A percentile compares a stretch with the other conserved stretches of the same genome.
phyloP scores from a whole-genome alignment of 2,888 invertebrate genomes.

The Zeuzera pyrina region DNA sequence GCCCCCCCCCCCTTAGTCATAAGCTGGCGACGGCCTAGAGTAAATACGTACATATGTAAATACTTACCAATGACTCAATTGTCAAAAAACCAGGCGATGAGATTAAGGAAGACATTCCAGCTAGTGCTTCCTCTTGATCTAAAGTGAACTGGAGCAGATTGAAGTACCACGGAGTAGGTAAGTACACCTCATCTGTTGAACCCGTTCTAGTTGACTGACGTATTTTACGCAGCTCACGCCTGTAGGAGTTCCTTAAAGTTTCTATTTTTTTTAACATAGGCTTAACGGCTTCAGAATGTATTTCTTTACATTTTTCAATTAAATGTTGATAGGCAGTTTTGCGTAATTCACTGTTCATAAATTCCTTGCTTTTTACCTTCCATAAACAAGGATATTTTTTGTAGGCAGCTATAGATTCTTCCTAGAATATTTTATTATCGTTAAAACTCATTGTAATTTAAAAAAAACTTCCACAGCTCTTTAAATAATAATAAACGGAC shows the following conservation, averaged over 20 bases:
- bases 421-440: no score
- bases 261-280: slow-evolving; percentile 1
- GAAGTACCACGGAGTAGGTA: slow-evolving; percentile 1
- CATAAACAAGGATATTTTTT: no score
- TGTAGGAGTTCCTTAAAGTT: slow-evolving; percentile 1
- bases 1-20: no score
- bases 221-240: slow-evolving; percentile 2
- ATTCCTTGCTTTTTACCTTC: no score
- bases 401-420: no score
- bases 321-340: no score
- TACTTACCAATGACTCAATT: slow-evolving; percentile 1
- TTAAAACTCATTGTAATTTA: no score
- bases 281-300: background rate
- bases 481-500: no score
- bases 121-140: slow-evolving; percentile 2
- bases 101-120: background rate
- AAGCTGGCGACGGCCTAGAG: no score
- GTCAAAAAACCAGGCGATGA: slow-evolving; percentile 1
- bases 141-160: slow-evolving; percentile 1
- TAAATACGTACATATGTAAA: no score
- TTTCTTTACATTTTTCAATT: background rate
- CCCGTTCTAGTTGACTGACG: background rate
- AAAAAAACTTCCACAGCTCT: no score
- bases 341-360: no score
- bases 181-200: slow-evolving; percentile 1